Conservation (phyloP, 2,888 invertebrate species). For the Apodemia hepburni region DNA sequence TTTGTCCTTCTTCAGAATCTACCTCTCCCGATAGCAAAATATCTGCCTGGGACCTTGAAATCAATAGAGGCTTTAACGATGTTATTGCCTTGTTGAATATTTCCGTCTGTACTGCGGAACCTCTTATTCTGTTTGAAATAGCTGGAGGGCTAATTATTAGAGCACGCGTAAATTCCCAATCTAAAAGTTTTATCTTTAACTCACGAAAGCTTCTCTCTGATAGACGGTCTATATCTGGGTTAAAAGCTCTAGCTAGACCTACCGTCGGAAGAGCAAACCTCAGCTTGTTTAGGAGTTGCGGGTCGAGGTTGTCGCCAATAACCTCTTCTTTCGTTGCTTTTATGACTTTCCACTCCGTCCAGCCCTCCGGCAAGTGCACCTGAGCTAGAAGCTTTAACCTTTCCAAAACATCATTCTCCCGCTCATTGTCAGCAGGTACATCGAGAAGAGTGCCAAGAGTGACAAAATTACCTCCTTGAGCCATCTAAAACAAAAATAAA, state of each 20-base stretch:
- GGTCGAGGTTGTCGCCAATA: neutral
- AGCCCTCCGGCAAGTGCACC: neutral
- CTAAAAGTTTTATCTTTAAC: neutral
- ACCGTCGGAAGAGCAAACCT: slow-evolving; percentile 4
- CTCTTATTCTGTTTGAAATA: slow-evolving; percentile 1
- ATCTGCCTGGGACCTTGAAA: neutral
- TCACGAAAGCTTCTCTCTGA: neutral
- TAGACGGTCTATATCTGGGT: neutral
- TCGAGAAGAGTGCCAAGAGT: neutral
- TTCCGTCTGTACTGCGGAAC: neutral
- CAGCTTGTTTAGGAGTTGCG: neutral
- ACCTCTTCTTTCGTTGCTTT: neutral
- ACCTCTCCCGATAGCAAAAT: neutral
- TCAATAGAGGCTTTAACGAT: neutral
- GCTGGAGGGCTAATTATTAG: slow-evolving; percentile 2
- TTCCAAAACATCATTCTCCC: neutral
- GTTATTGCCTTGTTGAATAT: neutral
- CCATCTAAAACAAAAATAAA: neutral
- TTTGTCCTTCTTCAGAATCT: too few relatives aligned
- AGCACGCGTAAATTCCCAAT: slow-evolving; percentile 9
- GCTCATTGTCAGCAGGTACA: neutral
- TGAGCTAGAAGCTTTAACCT: neutral
- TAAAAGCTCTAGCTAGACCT: neutral
- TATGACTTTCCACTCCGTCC: neutral
- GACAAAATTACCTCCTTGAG: neutral